Evolutionary conservation across 2,113 vertebrate genomes (phyloP), one percentile per base, ranked within the genome.

Genomic region (Prionailurus bengalensis): DNA sequence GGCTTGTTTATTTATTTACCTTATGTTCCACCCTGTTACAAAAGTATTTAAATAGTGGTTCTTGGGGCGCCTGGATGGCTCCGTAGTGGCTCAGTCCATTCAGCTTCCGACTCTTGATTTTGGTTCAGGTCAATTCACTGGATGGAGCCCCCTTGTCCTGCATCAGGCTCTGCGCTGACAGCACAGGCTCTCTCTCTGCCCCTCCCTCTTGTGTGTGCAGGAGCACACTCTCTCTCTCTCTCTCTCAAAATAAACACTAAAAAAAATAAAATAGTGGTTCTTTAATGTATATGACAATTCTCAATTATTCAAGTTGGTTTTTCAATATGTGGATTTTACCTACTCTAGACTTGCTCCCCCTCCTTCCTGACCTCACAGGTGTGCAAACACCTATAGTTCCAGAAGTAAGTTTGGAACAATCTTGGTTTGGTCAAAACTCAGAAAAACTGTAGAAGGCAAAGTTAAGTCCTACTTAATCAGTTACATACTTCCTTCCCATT

Each of bases 221-320:
- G 21, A 3, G 21, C 7, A 8, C 51, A 13, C 51, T 12, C 8
- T 21, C 58, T 8, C 58, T 36, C 36, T 36, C 36, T 36, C n/a
- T 23, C 58, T 61, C 58, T 8, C 7, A 61, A 58, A 61, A 61
- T 61, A 61, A 61, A 61, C 58, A 61, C 58, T 61, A 25, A 58
- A 58, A 58, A 58, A 61, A 23, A 61, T 23, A 61, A 92, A 97
- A 17, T 15, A 84, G 21, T 55, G 5, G 27, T 70, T 91, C 63
- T 61, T 83, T 58, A 83, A 12, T 39, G 39, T 7, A 55, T 13
- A 63, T 83, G 92, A 73, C 48, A 93, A 79, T 48, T 89, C 55
- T 76, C 58, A 88, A 70, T 68, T 61, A 95, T 65, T 95, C 71
- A 65, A 85, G 27, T 6, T 87, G 36, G 11, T n/a, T 94, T 96